Evolutionary conservation across 2,797 vertebrate genomes (phyloP), one percentile per base, ranked within the genome.

Genomic region (Crocodylus rhombifer): DNA sequence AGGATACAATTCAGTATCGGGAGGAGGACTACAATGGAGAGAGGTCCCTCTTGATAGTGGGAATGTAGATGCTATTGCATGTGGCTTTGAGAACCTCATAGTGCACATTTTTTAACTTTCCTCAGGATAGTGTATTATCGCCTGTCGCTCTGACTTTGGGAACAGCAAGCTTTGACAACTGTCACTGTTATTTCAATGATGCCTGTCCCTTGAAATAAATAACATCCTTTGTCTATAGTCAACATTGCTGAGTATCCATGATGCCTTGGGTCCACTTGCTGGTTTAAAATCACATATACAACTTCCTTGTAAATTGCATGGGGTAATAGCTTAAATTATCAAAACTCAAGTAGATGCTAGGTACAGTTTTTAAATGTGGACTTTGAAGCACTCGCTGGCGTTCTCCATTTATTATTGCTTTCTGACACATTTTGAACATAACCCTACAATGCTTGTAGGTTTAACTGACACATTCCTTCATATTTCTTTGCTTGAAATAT

Each of bases 391-490:
- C 14, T 21, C 20, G n/a, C 33, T 89, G 36, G 57, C 42, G 11
- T 51, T 51, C 42, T 10, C 23, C 20, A 80, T 80, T 30, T 76
- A 1, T 88, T 87, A 76, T 30, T 87, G 16, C 56, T 91, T 94
- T 77, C 30, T 67, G 60, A 63, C 16, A 0, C 60, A 63, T 82
- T 89, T 30, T 16, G 15, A 89, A 63, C 0, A 0, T 90, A 94
- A 84, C 74, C 56, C 71, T 94, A 0, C 63, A 89, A 93, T 69
- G 12, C 83, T 88, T 90, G 14, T 77, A 56, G 80, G 28, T 89
- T 88, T 91, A 95, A 86, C 85, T 97, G 96, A 51, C 65, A 6
- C 84, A 81, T 92, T 94, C 77, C 84, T 25, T 84, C 56, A 36
- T 63, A 21, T 61, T 87, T 78, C 82, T 94, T 92, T 75, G 36